Percentiles rank a stretch among this genome's conserved stretches.
phyloP scores from a whole-genome alignment of 2,888 invertebrate genomes.

The Endotricha flammealis region DNA sequence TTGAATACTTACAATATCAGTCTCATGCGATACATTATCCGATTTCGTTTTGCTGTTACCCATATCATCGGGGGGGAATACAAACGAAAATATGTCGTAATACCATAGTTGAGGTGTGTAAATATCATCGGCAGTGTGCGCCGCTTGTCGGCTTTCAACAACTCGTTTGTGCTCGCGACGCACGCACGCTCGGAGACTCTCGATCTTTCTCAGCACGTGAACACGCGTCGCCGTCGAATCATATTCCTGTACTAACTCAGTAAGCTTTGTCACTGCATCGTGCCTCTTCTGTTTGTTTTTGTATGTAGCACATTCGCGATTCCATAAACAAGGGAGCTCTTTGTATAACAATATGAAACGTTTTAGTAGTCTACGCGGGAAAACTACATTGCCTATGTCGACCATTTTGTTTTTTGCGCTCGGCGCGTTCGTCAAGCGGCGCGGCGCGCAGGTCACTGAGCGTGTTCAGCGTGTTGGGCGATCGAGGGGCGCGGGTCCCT shows the following conservation, averaged over 20 bases:
- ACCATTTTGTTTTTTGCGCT: conserved; percentile 27
- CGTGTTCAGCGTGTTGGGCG: conserved; percentile 30
- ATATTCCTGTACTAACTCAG: conserved; percentile 50
- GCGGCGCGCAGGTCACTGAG: conserved; percentile 61
- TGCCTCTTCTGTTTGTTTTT: conserved; percentile 51
- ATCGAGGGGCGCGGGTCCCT: conserved; percentile 17
- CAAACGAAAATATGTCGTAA: conserved; percentile 51
- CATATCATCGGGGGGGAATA: conserved; percentile 43
- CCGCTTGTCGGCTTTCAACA: conserved; percentile 37
- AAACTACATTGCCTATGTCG: conserved; percentile 43
- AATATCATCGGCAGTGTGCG: conserved; percentile 37
- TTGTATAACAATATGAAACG: conserved; percentile 52
- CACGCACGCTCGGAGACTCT: conserved; percentile 63
- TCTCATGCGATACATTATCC: conserved; percentile 17
- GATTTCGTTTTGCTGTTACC: conserved; percentile 23
- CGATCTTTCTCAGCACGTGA: conserved; percentile 62
- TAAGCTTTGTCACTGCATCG: conserved; percentile 52
- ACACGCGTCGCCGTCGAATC: conserved; percentile 58
- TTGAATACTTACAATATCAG: conserved; percentile 16
- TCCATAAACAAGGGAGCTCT: conserved; percentile 55
- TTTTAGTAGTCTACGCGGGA: conserved; percentile 53
- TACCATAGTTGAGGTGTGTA: conserved; percentile 61
- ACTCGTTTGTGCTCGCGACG: conserved; percentile 56
- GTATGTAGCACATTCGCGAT: conserved; percentile 41
- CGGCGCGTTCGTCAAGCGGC: conserved; percentile 44